A percentile compares a stretch with the other conserved stretches of the same genome.
phyloP scores from a whole-genome alignment of 2,888 invertebrate genomes.

The Nymphalis c-album region DNA sequence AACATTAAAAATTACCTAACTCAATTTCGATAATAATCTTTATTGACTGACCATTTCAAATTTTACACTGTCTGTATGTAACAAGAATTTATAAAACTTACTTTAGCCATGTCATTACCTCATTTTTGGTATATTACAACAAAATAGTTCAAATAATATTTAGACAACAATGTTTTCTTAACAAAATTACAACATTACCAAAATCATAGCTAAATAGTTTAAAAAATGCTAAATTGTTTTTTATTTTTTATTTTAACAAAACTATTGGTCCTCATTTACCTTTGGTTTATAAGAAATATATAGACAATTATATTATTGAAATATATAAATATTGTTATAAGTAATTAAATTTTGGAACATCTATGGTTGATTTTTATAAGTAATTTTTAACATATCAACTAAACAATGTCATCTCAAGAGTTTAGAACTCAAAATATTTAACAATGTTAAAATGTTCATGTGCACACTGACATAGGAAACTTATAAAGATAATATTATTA shows the following conservation, averaged over 20 bases:
- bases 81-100: constrained; percentile 13
- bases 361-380: constrained; percentile 19
- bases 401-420: constrained; percentile 16
- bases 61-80: background rate
- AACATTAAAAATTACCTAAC: constrained; percentile 7
- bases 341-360: constrained; percentile 18
- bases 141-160: constrained; percentile 2
- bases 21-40: background rate
- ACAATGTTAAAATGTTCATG: constrained; percentile 24
- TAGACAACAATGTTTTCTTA: constrained; percentile 6
- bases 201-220: background rate
- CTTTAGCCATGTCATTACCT: constrained; percentile 1
- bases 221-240: constrained; percentile 8
- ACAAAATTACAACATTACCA: constrained; percentile 12
- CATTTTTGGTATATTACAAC: constrained; percentile 20
- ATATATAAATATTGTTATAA: constrained; percentile 11
- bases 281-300: constrained; percentile 30
- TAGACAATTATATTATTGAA: constrained; percentile 3
- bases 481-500: constrained; percentile 11
- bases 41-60: background rate
- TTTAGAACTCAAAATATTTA: constrained; percentile 26
- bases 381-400: constrained; percentile 11
- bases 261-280: constrained; percentile 35
- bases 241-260: constrained; percentile 22
- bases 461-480: constrained; percentile 16